Base-by-base conservation (phyloP, 2,888 invertebrate species). In the Ferdinandea cuprea region DNA sequence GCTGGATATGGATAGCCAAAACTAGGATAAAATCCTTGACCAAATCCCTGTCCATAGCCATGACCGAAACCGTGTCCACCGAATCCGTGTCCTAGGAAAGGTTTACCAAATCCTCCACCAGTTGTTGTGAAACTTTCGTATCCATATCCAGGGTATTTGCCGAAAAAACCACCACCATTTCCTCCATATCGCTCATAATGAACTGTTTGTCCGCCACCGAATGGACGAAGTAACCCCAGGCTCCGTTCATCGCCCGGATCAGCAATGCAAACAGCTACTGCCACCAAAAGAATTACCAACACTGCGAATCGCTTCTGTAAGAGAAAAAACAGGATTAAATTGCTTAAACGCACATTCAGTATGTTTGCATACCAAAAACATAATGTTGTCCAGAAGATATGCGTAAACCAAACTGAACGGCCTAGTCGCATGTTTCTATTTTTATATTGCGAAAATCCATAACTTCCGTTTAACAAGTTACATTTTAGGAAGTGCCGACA, bases 401-500 rank as follows among this genome's bases (percentile, higher is more conserved):
- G 25, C 8, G 15, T 54, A 37, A 35, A 9, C 8, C 52, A 40
- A 35, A 68, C 66, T 76, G 44, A 1, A 44, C 6, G 6, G 4
- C 0, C 5, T 1, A 7, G n/a, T 35, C 35, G 42, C 17, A 52
- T 8, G 8, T 52, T 50, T 28, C 50, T 58, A 52, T 52, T 52
- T 76, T 40, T 73, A 73, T 76, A 76, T 52, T 44, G 28, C 40
- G 35, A 59, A 59, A 37, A 28, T 59, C 9, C 17, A 52, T 52
- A 44, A 74, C 74, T 76, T 68, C 68, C 74, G 74, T 50, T 52
- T 66, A 13, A 66, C 74, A 76, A 68, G 59, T 44, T 37, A 9
- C 32, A 25, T 2, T 58, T 52, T 13, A 46, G 44, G 5, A 25
- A 74, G 42, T 32, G 25, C 25, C 2, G 25, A 50, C 42, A 59